phyloP scores from a whole-genome alignment of 2,797 vertebrate genomes.

The Hippoglossus hippoglossus region DNA sequence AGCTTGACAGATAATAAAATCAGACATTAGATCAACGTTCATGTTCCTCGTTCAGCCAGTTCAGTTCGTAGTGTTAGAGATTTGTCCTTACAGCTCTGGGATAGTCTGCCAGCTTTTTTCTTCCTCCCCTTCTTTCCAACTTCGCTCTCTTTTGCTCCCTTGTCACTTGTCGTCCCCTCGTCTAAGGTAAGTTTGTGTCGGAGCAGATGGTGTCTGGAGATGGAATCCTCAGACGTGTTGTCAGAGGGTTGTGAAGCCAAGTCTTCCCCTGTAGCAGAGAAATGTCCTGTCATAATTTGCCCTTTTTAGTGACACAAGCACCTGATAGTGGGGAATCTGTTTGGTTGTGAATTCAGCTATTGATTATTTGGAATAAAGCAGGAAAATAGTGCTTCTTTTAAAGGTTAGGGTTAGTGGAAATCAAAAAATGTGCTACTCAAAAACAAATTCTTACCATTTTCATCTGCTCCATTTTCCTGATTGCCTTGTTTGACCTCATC shows the following conservation, averaged over 20 bases:
- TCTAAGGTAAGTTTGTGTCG: conserved; percentile 88
- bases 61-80: background rate
- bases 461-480: conserved; percentile 60
- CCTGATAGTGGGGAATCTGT: background rate
- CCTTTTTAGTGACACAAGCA: background rate
- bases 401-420: too few species aligned
- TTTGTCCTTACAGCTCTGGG: conserved; percentile 48
- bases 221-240: conserved; percentile 73
- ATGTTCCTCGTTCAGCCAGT: background rate
- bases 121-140: conserved; percentile 56
- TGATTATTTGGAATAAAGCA: background rate
- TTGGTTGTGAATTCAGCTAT: background rate
- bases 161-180: conserved; percentile 82
- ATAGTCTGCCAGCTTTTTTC: conserved; percentile 76
- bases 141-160: conserved; percentile 53
- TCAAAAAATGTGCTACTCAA: conserved; percentile 10
- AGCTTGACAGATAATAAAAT: conserved; percentile 51
- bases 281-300: background rate
- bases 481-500: conserved; percentile 58
- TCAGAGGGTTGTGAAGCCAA: conserved; percentile 83
- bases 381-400: background rate
- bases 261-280: conserved; percentile 63
- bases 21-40: conserved; percentile 14
- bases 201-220: conserved; percentile 89
- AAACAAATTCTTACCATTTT: conserved; percentile 73